These are phyloP conservation scores for Propithecus perrieri DNA, from an alignment of 2,797 vertebrate genomes.

Conservation along the genomic window DNA sequence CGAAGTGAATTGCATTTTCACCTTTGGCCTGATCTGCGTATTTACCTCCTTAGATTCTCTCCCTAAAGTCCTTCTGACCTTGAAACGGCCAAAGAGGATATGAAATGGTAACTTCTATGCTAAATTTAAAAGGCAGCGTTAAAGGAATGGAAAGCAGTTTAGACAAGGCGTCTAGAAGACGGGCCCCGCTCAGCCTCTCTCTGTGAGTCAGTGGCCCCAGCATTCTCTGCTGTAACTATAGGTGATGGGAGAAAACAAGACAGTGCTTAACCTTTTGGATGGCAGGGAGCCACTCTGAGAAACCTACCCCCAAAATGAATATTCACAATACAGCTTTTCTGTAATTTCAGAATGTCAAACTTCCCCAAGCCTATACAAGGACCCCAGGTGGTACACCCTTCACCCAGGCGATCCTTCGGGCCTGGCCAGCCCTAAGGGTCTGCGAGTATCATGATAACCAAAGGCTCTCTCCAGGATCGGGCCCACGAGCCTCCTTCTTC, in stretches of 20 bases:
- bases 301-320: neutral
- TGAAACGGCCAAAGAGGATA: neutral
- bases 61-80: neutral
- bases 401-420: neutral
- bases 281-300: neutral
- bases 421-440: neutral
- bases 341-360: neutral
- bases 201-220: fast-evolving
- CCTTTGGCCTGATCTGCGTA: neutral
- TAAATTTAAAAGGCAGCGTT: neutral
- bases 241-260: neutral
- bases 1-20: fast-evolving
- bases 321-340: neutral
- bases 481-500: neutral
- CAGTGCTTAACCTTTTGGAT: neutral
- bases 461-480: neutral
- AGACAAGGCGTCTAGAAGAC: neutral
- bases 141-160: neutral
- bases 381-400: neutral
- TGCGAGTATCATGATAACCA: fast-evolving
- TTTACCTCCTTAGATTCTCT: neutral
- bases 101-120: neutral
- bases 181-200: neutral
- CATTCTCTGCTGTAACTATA: neutral
- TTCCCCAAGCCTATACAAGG: neutral